Base-by-base conservation (phyloP, 1,140 invertebrate genomes). In the Meloidogyne chitwoodi region DNA sequence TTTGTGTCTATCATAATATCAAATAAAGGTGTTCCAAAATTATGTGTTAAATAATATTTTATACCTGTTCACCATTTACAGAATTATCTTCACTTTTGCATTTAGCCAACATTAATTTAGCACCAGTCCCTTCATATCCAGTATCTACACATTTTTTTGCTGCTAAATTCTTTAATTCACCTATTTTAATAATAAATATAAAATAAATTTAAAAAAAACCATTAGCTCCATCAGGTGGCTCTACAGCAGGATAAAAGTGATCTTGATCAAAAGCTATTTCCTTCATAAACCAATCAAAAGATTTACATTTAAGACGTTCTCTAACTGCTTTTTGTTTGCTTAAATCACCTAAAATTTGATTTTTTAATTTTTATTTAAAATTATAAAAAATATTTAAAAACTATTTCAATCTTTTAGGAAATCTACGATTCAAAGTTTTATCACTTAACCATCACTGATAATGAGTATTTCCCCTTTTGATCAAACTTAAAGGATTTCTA, bases 211-310 rank as follows among this genome's bases (percentile, higher is more conserved):
- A 22, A 81, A n/a, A 77, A 16, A 27, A 24, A 82, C 85, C 95
- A 75, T 89, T 89, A n/a, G 92, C 94, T 85, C 92, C 93, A 80
- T 94, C 92, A 31, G 92, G 91, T 0, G 95, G 94, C 87, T 96
- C 94, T 3, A 96, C 89, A 0, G 93, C 92, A 19, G 95, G 95
- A 89, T 98, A 98, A 76, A 92, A 92, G 72, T 93, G 91, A 0
- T 86, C 85, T 68, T 86, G 89, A 89, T 98, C 95, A 88, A 96
- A 96, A 0, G 95, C 95, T 34, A 96, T 90, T 83, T 93, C 91
- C 72, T 93, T 91, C 90, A 98, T 96, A 83, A 96, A 98, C 95
- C 95, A 98, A 62, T 93, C 92, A 88, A 97, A 97, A 0, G 93
- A 89, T 88, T 95, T 95, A 88, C 95, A 98, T 0, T 94, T 89